These are phyloP conservation scores for Agriopis aurantiaria DNA, from an alignment of 2,888 invertebrate species.

Conservation along the genomic window DNA sequence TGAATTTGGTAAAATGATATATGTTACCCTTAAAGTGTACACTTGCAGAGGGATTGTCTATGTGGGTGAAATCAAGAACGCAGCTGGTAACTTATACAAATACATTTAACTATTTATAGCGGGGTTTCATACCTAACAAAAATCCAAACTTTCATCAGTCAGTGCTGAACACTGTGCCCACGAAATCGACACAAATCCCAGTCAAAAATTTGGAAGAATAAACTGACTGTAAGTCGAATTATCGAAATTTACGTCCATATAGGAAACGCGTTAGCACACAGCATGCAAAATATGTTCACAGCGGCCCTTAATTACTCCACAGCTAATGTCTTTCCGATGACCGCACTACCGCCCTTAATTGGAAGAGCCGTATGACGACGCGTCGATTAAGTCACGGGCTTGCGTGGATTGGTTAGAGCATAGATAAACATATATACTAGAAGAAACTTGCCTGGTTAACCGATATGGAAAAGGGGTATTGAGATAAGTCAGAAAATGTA, in stretches of 20 bases:
- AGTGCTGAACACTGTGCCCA: too few species aligned
- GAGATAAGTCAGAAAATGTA: neutral
- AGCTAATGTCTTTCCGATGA: slow-evolving; percentile 32
- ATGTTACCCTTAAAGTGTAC: too few species aligned
- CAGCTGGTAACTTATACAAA: too few species aligned
- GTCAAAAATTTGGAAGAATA: too few species aligned
- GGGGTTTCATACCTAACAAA: too few species aligned
- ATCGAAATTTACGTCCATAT: slow-evolving; percentile 1
- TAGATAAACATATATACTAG: too few species aligned
- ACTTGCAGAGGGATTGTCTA: too few species aligned
- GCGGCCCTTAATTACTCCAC: slow-evolving; percentile 14
- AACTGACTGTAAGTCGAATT: neutral
- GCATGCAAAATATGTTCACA: slow-evolving; percentile 23
- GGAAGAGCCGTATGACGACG: slow-evolving; percentile 41
- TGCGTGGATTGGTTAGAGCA: slow-evolving; percentile 44
- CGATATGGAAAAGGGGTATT: slow-evolving; percentile 3
- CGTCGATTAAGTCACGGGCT: slow-evolving; percentile 38
- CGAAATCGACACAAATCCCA: too few species aligned
- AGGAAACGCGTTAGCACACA: slow-evolving; percentile 29
- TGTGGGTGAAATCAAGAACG: too few species aligned
- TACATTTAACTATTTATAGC: too few species aligned
- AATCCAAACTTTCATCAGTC: too few species aligned
- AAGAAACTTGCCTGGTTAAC: slow-evolving; percentile 26
- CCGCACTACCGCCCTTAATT: slow-evolving; percentile 40
- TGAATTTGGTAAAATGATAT: too few species aligned